Evolutionary conservation across 2,888 invertebrate genomes (phyloP), one percentile per base, ranked within the genome.

Genomic region (Xestia sexstrigata): DNA sequence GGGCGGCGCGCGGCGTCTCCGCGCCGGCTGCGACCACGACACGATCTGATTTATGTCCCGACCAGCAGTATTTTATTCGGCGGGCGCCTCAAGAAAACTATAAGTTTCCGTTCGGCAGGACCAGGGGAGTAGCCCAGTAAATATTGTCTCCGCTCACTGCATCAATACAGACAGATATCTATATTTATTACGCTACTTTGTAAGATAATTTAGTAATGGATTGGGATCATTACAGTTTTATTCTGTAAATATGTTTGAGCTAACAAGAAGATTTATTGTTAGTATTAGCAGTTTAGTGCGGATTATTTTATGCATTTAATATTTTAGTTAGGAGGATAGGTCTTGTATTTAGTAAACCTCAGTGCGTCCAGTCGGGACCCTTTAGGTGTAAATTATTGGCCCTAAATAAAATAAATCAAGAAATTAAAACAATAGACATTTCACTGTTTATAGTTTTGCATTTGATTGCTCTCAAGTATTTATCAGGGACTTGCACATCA

Each of bases 41-140:
- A 91, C 93, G 91, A 93, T 93, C 95, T 96, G 96, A 96, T 96
- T 96, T 96, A 96, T 96, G 94, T 91, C 92, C 94, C 91, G 91
- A 92, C 93, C 96, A 95, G 95, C 95, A 95, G 95, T 96, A 96
- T 96, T 96, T 96, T 96, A 96, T 96, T 94, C 96, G 94, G 91
- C 95, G 95, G 96, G 96, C 96, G 96, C 96, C 96, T 96, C 96
- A 96, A 96, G 94, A 94, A 95, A 96, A 95, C 96, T 96, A 96
- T 96, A 96, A 96, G 96, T 96, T 96, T 96, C 95, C 96, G 96
- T 95, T 96, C 94, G 96, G 95, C 94, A 95, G 94, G 95, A 93
- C 95, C 94, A 93, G 94, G 96, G 96, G 95, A 95, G 94, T 93
- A 93, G 95, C 94, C 94, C 95, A 95, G 94, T 96, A 96, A 96